Base-by-base conservation (phyloP, 2,888 invertebrate genomes). In the Drosophila rubida region DNA sequence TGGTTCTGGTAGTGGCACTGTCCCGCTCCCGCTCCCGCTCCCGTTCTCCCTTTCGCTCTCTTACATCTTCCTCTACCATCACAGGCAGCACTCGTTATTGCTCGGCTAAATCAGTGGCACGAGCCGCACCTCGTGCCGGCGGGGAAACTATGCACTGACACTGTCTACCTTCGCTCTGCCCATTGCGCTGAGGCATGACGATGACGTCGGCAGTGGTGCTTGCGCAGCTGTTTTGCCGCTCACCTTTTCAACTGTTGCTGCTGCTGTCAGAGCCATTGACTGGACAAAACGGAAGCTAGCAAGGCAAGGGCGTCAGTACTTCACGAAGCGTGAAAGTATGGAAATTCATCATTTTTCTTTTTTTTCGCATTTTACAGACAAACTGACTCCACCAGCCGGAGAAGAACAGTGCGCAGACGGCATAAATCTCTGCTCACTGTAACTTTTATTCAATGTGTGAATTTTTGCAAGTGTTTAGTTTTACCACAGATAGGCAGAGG, bases 331-430 rank as follows among this genome's bases (percentile, higher is more conserved):
- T 88, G 72, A 89, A 87, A 88, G 76, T 78, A 88, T 89, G 81
- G 73, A 89, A 86, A 90, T 90, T 84, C 80, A 89, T 89, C 77
- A 89, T 88, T 80, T 85, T 80, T 64, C 74, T 61, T 67, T 73
- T 32, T 32, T 32, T 6, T 68, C 62, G 59, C 77, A 55, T 70
- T 65, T 70, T 46, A 53, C 76, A 78, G 73, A 65, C 73, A 69
- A 69, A 45, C 64, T 64, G 64, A 65, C 65, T 50, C 50, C 46
- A 48, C 41, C 37, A 37, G 61, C 19, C 41, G 39, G 35, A 58
- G 39, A 45, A 57, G 25, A 61, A 61, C 53, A 37, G 35, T 66
- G 44, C 70, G 71, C 71, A 83, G 83, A 80, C 78, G 73, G 76
- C 79, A 83, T 86, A 83, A 83, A 86, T 83, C 78, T 79, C 50